Base-by-base conservation (phyloP, 2,888 invertebrate genomes). In the Acholoe squamosa region DNA sequence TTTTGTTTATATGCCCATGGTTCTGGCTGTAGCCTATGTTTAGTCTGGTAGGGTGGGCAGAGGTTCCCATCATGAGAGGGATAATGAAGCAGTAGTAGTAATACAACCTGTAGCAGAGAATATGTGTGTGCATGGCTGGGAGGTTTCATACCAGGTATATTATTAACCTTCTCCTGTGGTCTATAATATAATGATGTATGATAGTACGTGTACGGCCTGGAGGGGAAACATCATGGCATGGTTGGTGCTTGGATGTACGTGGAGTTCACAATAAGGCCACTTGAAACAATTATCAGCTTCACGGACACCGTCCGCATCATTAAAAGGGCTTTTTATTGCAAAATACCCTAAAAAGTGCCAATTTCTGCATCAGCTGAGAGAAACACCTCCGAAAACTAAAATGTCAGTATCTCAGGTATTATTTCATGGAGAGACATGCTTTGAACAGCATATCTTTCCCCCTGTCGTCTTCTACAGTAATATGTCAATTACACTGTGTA, bases 231-330 rank as follows among this genome's bases (percentile, higher is more conserved):
- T 43, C 89, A 91, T 84, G 92, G 92, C 0, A 91, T 91, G 0
- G 89, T 94, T 67, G 91, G 93, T 86, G 52, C 91, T 0, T 43
- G 43, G 43, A 10, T n/a, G n/a, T n/a, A n/a, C 43, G 10, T 43
- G 43, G 10, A 43, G 43, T 43, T 7, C 5, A 43, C 5, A 43
- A 10, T 43, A 43, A 43, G 5, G 43, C 10, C 43, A 7, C 43
- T 43, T 43, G 5, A 43, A 3, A 43, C 43, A 3, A 3, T 43
- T n/a, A n/a, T n/a, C n/a, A n/a, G n/a, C n/a, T n/a, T n/a, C n/a
- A n/a, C n/a, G n/a, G n/a, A n/a, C n/a, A n/a, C n/a, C n/a, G n/a
- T n/a, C n/a, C n/a, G n/a, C n/a, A n/a, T n/a, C n/a, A n/a, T n/a
- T n/a, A n/a, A n/a, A n/a, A n/a, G n/a, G n/a, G n/a, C n/a, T n/a